These are phyloP conservation scores for Tyrophagus putrescentiae DNA, from an alignment of 1,140 invertebrate genomes.

Conservation along the genomic window DNA sequence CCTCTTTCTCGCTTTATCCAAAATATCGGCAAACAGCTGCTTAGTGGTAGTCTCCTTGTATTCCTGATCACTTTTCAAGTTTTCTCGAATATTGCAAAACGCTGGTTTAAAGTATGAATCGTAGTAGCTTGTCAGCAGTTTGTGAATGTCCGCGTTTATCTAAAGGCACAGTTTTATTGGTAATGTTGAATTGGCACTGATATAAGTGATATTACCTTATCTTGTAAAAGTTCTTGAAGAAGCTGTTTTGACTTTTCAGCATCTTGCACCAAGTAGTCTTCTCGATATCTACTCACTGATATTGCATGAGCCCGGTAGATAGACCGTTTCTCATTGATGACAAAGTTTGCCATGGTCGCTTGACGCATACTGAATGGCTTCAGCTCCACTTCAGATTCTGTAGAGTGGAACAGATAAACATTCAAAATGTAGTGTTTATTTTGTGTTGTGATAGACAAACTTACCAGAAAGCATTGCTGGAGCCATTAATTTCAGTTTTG, in stretches of 20 bases:
- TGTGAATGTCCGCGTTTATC: conserved; percentile 60
- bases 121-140: conserved; percentile 29
- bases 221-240: conserved; percentile 54
- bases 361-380: conserved; percentile 9
- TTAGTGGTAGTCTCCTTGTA: conserved; percentile 53
- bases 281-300: neutral
- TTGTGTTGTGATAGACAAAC: no score
- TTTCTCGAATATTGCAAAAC: conserved; percentile 56
- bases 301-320: neutral
- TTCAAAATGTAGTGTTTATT: no score
- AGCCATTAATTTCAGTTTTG: no score
- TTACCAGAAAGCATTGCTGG: no score
- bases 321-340: neutral
- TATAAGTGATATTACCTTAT: no score
- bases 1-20: conserved; percentile 46
- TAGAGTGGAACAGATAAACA: no score
- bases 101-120: conserved; percentile 50
- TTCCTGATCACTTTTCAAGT: conserved; percentile 54
- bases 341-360: neutral
- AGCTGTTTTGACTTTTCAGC: conserved; percentile 55
- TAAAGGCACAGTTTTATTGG: no score
- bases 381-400: no score
- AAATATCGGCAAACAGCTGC: conserved; percentile 53
- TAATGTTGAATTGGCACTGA: no score
- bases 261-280: neutral